Base-by-base conservation (phyloP, 2,797 vertebrate species). In the Rhyacichthys aspro region DNA sequence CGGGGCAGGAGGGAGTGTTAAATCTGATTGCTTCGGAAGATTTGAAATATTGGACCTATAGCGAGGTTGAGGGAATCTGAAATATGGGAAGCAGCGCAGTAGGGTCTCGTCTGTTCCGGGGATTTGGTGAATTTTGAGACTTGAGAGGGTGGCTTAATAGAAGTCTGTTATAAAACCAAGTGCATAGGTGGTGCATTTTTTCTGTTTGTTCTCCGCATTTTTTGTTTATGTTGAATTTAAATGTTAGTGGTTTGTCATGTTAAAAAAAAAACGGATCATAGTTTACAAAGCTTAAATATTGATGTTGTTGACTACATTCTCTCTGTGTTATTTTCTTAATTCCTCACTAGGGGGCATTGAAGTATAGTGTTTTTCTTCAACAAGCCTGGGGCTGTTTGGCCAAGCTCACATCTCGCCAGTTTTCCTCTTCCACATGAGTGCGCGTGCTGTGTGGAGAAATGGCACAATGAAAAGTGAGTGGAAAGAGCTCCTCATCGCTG, bases 1-100 rank as follows among this genome's bases (percentile, higher is more conserved):
- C 55, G 65, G 74, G 69, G 62, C 69, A 55, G 75, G 70, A 76
- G 71, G 76, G 76, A 80, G 80, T 81, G 77, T 87, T 83, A 88
- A 90, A 87, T 88, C 78, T 76, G 84, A 88, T 87, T 88, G 70
- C 79, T 71, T 67, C 28, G 44, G 80, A 74, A 81, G 84, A 84
- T 84, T 85, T 59, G 65, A 73, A 77, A 79, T 73, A 62, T 41
- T 43, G 73, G 39, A 67, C 57, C 67, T 46, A n/a, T n/a, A 43
- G 64, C 69, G 78, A 84, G 77, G 78, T 83, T 42, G 58, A 61
- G 54, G 42, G 71, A 75, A 73, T 73, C 67, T 67, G 57, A 77
- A 83, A 83, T 67, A 66, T n/a, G 54, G 79, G 75, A 52, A 63
- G 60, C 70, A 34, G 39, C 63, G 63, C 55, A 39, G 67, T n/a